These are phyloP conservation scores for Arrhamphus sclerolepis DNA, from an alignment of 2,797 vertebrate genomes.

Conservation along the genomic window DNA sequence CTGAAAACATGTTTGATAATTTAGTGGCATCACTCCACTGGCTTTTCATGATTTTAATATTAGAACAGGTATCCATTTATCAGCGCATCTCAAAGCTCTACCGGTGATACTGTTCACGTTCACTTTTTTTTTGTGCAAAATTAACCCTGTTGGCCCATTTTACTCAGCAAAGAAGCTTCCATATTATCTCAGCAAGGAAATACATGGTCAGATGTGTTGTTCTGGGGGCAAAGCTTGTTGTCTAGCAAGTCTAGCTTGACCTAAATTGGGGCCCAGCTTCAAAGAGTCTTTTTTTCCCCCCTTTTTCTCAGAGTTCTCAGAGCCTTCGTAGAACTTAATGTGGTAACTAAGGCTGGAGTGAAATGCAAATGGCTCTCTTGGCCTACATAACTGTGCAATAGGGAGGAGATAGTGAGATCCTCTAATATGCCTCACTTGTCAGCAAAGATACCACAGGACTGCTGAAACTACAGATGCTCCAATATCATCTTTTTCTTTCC, in stretches of 20 bases:
- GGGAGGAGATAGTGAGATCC: slow-evolving; percentile 64
- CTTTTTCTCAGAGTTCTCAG: slow-evolving; percentile 33
- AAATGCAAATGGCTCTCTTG: slow-evolving; percentile 79
- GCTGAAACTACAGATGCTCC: slow-evolving; percentile 46
- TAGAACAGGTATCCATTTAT: too few relatives aligned
- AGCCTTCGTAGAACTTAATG: slow-evolving; percentile 61
- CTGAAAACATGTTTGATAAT: slow-evolving; percentile 5
- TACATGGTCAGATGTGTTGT: slow-evolving; percentile 41
- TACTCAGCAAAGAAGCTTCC: slow-evolving; percentile 41
- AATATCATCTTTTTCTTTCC: too few relatives aligned
- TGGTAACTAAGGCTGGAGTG: slow-evolving; percentile 44
- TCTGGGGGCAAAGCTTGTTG: slow-evolving; percentile 62
- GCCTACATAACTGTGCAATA: slow-evolving; percentile 72
- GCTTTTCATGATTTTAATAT: not conserved
- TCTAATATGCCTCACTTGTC: slow-evolving; percentile 66
- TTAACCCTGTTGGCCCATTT: slow-evolving; percentile 50
- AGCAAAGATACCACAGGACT: slow-evolving; percentile 59
- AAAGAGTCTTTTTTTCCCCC: slow-evolving; percentile 45
- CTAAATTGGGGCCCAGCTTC: slow-evolving; percentile 71
- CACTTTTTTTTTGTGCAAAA: too few relatives aligned
- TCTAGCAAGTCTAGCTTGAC: slow-evolving; percentile 66
- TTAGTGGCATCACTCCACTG: not conserved
- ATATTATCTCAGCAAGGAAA: slow-evolving; percentile 23
- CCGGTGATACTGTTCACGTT: not conserved
- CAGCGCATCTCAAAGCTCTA: not conserved